These are phyloP conservation scores for Syngnathus typhle DNA, from an alignment of 2,113 vertebrate species.

Conservation along the genomic window DNA sequence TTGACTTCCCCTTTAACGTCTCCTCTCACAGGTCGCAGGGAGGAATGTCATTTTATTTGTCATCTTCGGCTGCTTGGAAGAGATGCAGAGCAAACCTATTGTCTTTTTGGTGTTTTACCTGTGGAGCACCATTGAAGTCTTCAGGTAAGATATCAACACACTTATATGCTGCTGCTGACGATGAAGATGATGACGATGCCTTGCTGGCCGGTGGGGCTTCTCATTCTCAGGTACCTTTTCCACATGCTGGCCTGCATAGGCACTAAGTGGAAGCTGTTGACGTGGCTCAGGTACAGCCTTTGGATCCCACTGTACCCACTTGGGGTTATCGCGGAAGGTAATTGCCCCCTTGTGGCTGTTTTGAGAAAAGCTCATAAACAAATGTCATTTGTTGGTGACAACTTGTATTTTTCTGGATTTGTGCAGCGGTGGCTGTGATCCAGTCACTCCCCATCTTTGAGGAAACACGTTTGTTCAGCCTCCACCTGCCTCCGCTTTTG, in stretches of 20 bases:
- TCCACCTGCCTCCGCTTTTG: constrained; percentile 75
- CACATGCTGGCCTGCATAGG: constrained; percentile 86
- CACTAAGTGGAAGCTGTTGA: constrained; percentile 83
- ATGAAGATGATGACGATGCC: not conserved
- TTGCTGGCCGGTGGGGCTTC: not conserved
- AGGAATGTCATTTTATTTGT: constrained; percentile 89
- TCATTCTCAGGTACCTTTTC: constrained; percentile 78
- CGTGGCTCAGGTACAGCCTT: constrained; percentile 84
- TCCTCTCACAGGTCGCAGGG: constrained; percentile 73
- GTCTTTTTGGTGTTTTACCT: constrained; percentile 91
- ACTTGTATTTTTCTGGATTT: not conserved
- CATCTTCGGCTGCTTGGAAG: constrained; percentile 80
- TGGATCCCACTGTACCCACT: constrained; percentile 91
- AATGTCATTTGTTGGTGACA: not conserved
- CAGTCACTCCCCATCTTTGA: constrained; percentile 87
- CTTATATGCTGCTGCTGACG: no score
- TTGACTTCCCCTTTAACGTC: no score
- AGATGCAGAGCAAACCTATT: constrained; percentile 87
- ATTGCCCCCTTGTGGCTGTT: not conserved
- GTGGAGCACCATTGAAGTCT: constrained; percentile 84
- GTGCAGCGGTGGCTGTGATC: constrained; percentile 79
- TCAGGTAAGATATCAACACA: constrained; percentile 72
- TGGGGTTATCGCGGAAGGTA: constrained; percentile 86
- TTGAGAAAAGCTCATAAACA: not conserved
- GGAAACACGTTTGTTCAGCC: constrained; percentile 80